These are phyloP conservation scores for Tricholaema leucomelas DNA, from an alignment of 2,113 vertebrate genomes.

Conservation along the genomic window DNA sequence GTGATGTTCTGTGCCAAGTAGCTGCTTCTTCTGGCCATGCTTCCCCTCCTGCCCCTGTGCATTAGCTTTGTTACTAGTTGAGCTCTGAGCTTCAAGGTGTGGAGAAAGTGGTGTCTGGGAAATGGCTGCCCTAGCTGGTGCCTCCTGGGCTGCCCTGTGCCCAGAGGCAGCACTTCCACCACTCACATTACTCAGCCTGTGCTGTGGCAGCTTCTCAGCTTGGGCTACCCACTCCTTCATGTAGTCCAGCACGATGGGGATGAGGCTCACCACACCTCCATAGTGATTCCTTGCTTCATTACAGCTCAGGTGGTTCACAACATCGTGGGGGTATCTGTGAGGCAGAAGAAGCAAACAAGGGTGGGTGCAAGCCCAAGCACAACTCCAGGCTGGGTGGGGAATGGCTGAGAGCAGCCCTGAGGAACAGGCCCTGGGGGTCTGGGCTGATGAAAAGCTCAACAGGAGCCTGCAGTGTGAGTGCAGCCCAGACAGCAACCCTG, in stretches of 20 bases:
- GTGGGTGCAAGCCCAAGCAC: too few relatives aligned
- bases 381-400: too few relatives aligned
- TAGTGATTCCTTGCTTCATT: slow-evolving; percentile 80
- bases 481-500: too few relatives aligned
- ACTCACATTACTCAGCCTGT: slow-evolving; percentile 43
- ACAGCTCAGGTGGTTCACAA: slow-evolving; percentile 82
- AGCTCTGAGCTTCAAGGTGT: background rate
- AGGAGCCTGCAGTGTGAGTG: too few relatives aligned
- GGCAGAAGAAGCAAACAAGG: background rate
- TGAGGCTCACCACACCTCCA: slow-evolving; percentile 80
- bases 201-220: slow-evolving; percentile 61
- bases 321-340: slow-evolving; percentile 79
- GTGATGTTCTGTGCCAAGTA: background rate
- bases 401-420: too few relatives aligned
- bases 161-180: background rate
- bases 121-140: background rate
- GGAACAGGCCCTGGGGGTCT: too few relatives aligned
- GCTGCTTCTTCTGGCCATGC: background rate
- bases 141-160: background rate
- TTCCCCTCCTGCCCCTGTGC: background rate
- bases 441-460: too few relatives aligned
- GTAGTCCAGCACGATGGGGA: slow-evolving; percentile 76
- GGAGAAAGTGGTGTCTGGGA: background rate
- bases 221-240: slow-evolving; percentile 70
- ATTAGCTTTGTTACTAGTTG: background rate